These are phyloP conservation scores for Cotesia chilonis DNA, from an alignment of 1,140 invertebrate species.

Conservation along the genomic window DNA sequence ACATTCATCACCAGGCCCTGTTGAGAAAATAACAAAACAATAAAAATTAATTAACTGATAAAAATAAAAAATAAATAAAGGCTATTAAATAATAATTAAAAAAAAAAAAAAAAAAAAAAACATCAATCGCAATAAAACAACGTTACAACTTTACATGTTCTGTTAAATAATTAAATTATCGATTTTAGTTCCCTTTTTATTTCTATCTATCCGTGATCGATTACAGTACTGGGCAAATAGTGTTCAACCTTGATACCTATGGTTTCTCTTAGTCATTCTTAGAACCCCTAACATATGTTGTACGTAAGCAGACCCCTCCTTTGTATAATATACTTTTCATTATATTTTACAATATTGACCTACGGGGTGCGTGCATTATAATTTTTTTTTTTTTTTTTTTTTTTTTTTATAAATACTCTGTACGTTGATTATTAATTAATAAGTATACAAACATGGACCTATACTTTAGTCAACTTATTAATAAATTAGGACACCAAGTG, in stretches of 20 bases:
- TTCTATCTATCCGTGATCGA: neutral
- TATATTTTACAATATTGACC: constrained; percentile 4
- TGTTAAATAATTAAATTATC: neutral
- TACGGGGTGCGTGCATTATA: constrained; percentile 18
- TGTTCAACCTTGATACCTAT: constrained; percentile 15
- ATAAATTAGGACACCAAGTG: too few relatives aligned
- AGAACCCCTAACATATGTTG: constrained; percentile 33
- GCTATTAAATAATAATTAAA: neutral
- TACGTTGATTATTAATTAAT: neutral
- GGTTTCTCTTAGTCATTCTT: constrained; percentile 39
- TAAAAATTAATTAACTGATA: neutral
- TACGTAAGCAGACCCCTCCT: constrained; percentile 19
- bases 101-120: neutral
- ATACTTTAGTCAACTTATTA: too few relatives aligned
- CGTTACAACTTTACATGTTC: too few relatives aligned
- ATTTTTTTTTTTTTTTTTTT: constrained; percentile 2
- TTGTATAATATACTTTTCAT: neutral
- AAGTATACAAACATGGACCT: too few relatives aligned
- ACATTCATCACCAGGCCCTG: constrained; percentile 51
- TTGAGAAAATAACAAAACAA: neutral
- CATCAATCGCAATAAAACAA: too few relatives aligned
- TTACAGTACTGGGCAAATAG: neutral
- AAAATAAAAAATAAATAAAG: constrained; percentile 16
- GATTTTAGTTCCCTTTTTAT: constrained; percentile 20
- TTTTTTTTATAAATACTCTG: neutral